Conservation (phyloP, 2,113 vertebrate species). For the Galemys pyrenaicus region DNA sequence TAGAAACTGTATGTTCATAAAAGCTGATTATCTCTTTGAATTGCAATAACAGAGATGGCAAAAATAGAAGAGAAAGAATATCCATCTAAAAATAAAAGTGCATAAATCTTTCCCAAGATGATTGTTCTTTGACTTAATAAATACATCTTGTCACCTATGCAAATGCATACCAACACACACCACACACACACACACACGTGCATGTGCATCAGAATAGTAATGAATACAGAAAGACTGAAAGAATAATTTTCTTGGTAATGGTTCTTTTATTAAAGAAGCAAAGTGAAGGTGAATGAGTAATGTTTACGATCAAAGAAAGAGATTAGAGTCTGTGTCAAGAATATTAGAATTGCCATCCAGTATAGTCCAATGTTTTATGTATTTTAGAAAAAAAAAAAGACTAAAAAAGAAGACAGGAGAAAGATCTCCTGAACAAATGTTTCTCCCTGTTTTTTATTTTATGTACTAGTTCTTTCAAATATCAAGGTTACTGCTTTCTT, state of each 20-base stretch:
- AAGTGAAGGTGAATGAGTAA: conserved; percentile 62
- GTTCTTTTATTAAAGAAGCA: conserved; percentile 66
- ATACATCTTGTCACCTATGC: neutral
- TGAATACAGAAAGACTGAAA: conserved; percentile 49
- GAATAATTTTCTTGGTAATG: neutral
- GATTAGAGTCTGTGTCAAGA: conserved; percentile 63
- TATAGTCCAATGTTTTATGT: neutral
- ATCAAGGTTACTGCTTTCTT: conserved; percentile 76
- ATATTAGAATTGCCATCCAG: conserved; percentile 65
- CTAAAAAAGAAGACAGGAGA: neutral
- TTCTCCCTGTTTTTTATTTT: conserved; percentile 73
- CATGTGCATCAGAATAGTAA: neutral
- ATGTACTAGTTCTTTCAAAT: conserved; percentile 71
- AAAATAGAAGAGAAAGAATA: neutral
- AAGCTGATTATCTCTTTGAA: neutral
- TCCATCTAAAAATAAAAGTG: neutral
- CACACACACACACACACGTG: neutral
- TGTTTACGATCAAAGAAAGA: conserved; percentile 60
- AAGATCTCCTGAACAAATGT: neutral
- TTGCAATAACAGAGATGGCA: neutral
- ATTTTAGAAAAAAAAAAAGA: neutral
- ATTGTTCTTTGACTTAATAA: conserved; percentile 33
- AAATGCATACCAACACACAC: neutral
- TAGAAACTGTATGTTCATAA: neutral
- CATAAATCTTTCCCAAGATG: neutral